Conservation (phyloP, 2,797 vertebrate species). For the Paramormyrops hopkinsi region DNA sequence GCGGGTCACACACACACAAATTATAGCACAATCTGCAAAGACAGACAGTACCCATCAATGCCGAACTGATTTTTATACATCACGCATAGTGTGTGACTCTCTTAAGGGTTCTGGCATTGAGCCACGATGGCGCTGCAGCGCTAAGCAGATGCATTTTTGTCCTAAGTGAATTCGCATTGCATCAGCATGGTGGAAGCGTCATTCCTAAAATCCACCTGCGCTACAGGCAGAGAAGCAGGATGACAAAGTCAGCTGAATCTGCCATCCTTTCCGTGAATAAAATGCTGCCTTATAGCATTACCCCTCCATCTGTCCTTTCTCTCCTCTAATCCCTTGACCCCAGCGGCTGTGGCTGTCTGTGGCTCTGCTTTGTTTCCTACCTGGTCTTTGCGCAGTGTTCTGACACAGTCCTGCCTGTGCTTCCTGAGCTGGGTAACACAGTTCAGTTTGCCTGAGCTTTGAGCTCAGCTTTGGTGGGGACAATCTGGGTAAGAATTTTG, state of each 20-base stretch:
- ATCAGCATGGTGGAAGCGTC: neutral
- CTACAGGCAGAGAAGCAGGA: neutral
- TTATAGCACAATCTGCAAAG: neutral
- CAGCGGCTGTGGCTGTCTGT: neutral
- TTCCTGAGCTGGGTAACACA: neutral
- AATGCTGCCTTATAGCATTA: constrained; percentile 22
- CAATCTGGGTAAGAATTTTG: neutral
- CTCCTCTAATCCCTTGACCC: constrained; percentile 3
- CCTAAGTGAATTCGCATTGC: neutral
- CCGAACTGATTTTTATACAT: neutral
- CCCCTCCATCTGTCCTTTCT: constrained; percentile 19
- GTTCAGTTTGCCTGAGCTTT: neutral
- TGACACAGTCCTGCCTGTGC: neutral
- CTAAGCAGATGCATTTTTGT: neutral
- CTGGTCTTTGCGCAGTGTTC: neutral
- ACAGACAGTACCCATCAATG: neutral
- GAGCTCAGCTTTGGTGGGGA: neutral
- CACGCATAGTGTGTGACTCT: neutral
- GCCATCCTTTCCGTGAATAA: neutral
- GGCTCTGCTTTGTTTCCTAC: neutral
- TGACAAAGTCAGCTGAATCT: neutral
- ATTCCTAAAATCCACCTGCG: neutral
- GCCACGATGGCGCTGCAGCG: neutral
- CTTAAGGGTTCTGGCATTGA: neutral
- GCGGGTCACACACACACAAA: constrained; percentile 5